Evolutionary conservation across 2,797 vertebrate species (phyloP).

Genomic region (Darevskia nairensis): DNA sequence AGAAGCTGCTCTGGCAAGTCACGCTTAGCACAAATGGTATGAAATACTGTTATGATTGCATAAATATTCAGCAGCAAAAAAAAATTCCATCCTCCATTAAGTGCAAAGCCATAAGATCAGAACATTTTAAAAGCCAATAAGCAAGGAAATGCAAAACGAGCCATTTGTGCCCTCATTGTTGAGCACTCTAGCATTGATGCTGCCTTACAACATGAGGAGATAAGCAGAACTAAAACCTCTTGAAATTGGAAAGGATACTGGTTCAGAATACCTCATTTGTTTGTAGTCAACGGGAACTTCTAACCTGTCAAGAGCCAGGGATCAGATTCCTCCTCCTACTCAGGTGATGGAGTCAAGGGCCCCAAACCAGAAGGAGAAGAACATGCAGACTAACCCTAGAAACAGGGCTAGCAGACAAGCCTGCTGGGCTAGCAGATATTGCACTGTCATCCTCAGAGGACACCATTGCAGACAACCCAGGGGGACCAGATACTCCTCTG

Average conservation of each 20-base stretch:
- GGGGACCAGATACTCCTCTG: too few relatives aligned
- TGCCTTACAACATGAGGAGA: neutral
- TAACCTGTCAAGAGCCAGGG: too few relatives aligned
- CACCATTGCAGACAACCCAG: too few relatives aligned
- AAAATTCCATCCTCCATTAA: slow-evolving; percentile 3
- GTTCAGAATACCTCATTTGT: neutral
- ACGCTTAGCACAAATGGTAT: slow-evolving; percentile 22
- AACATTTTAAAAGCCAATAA: slow-evolving; percentile 34
- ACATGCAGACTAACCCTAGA: too few relatives aligned
- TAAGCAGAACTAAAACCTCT: neutral
- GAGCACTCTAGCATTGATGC: neutral
- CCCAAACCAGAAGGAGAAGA: too few relatives aligned
- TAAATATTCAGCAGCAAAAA: slow-evolving; percentile 38
- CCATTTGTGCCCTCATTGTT: neutral
- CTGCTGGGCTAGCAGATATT: too few relatives aligned
- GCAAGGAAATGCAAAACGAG: slow-evolving; percentile 16
- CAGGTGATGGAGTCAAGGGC: too few relatives aligned
- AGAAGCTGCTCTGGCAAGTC: neutral
- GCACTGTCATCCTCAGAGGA: too few relatives aligned
- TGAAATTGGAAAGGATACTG: neutral
- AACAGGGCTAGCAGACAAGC: too few relatives aligned
- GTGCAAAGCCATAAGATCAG: slow-evolving; percentile 20
- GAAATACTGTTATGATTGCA: slow-evolving; percentile 40
- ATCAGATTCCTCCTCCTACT: neutral
- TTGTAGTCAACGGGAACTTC: neutral